phyloP scores from a whole-genome alignment of 2,888 invertebrate genomes.

The Nesidiocoris tenuis region DNA sequence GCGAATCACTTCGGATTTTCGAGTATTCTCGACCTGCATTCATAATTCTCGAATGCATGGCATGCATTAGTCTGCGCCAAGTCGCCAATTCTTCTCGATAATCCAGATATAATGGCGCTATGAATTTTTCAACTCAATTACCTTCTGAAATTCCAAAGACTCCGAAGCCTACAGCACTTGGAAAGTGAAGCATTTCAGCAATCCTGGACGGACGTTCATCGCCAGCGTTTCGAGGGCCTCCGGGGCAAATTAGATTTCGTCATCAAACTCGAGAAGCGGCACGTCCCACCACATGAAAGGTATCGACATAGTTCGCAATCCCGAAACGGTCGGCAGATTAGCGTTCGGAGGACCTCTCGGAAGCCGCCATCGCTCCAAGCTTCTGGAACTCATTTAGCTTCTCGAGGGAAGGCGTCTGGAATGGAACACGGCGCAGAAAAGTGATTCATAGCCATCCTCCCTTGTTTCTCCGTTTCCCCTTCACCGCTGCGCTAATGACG shows the following conservation, averaged over 20 bases:
- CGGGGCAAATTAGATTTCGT: not conserved
- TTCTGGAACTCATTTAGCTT: not conserved
- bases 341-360: not conserved
- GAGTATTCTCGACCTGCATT: too few relatives aligned
- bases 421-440: not conserved
- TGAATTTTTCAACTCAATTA: too few relatives aligned
- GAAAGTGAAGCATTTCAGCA: too few relatives aligned
- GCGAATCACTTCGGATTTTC: too few relatives aligned
- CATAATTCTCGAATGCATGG: too few relatives aligned
- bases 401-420: not conserved
- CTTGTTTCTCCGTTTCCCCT: not conserved
- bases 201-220: too few relatives aligned
- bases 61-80: too few relatives aligned
- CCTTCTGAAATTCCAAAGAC: too few relatives aligned
- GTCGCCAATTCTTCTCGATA: too few relatives aligned
- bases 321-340: not conserved
- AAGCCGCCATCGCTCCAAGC: not conserved
- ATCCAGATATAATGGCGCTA: too few relatives aligned
- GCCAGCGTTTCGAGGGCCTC: too few relatives aligned
- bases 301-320: not conserved
- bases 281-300: not conserved
- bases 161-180: too few relatives aligned
- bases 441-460: not conserved
- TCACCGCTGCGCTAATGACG: not conserved
- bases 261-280: not conserved